Evolutionary conservation across 2,888 invertebrate species (phyloP), one percentile per base, ranked within the genome.

Genomic region (Timema podura): DNA sequence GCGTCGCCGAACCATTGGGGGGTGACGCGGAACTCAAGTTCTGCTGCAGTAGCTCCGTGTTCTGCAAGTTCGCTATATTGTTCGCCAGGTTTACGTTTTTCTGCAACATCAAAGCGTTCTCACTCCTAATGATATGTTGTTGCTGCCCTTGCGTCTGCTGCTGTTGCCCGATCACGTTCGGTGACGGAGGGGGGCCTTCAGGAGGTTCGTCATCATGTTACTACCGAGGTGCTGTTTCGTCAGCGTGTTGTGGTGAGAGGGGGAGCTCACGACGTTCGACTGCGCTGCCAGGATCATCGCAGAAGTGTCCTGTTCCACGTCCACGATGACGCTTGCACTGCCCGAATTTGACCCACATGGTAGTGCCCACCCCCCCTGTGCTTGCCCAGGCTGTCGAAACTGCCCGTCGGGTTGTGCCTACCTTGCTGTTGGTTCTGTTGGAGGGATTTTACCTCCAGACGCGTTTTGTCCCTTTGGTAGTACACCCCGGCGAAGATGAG

Each of bases 401-500:
- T 90, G 59, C 91, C 91, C 77, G 91, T 91, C 77, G 84, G 84
- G 76, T 85, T 89, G 5, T 70, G 70, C 7, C 57, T n/a, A 11
- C 57, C 54, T 75, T 90, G 87, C 76, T 89, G 87, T 77, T 91
- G 90, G 79, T 91, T 91, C 78, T 91, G 91, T 79, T 93, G 92
- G 71, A 89, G 80, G 65, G 85, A 86, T 80, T 92, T 92, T 64
- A 91, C 92, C 80, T 93, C 92, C 77, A 91, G 85, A 74, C 90
- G 84, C 66, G 91, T 90, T 81, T 91, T 91, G 77, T 90, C 90
- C 68, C 89, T 80, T 79, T 93, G 93, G 79, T 93, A 93, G 80
- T 92, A 93, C 9, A 93, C 91, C 3, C 92, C 92, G 67, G 92
- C 92, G 79, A 93, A 93, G 77, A 93, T 91, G 59, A 93, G 83